Percentiles rank a stretch among this genome's conserved stretches.
Evolutionary conservation across 2,888 invertebrate species (phyloP).

Genomic region (Caenorhabditis sulstoni): DNA sequence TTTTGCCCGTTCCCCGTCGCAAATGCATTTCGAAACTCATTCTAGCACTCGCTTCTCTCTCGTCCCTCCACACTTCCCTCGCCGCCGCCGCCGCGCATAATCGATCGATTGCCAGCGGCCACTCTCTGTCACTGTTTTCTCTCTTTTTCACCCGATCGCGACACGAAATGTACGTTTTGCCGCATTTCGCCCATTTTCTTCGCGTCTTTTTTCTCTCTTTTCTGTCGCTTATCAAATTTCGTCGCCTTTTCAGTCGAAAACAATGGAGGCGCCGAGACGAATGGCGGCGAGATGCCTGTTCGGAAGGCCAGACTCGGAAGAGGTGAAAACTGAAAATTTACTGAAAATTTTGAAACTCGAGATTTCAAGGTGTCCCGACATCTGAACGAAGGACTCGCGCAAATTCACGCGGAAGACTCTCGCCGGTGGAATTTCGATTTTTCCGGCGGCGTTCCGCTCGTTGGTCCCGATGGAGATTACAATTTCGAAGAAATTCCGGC

Average conservation of each 20-base stretch:
- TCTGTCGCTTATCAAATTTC: constrained; percentile 25
- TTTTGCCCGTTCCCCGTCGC: background rate
- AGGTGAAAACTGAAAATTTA: constrained; percentile 15
- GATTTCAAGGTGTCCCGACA: constrained; percentile 16
- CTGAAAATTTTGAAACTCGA: background rate
- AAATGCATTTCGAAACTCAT: constrained; percentile 35
- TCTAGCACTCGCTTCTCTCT: constrained; percentile 38
- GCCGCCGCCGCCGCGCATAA: constrained; percentile 34
- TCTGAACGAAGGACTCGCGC: constrained; percentile 5
- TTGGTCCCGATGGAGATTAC: constrained; percentile 24
- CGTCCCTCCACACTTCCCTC: constrained; percentile 27
- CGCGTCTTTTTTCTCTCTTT: constrained; percentile 7
- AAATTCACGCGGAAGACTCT: constrained; percentile 29
- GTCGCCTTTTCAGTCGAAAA: constrained; percentile 16
- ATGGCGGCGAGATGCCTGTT: constrained; percentile 52
- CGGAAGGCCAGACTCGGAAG: constrained; percentile 44
- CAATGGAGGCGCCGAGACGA: constrained; percentile 30
- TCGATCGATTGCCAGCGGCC: constrained; percentile 47
- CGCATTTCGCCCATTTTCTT: constrained; percentile 22
- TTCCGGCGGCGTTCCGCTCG: constrained; percentile 35
- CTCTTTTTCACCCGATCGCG: constrained; percentile 10
- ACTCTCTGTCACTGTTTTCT: constrained; percentile 24
- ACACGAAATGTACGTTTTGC: constrained; percentile 49
- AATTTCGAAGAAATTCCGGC: constrained; percentile 42
- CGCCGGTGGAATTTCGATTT: constrained; percentile 50